These are phyloP conservation scores for Fregetta grallaria DNA, from an alignment of 2,113 vertebrate genomes.

Conservation along the genomic window DNA sequence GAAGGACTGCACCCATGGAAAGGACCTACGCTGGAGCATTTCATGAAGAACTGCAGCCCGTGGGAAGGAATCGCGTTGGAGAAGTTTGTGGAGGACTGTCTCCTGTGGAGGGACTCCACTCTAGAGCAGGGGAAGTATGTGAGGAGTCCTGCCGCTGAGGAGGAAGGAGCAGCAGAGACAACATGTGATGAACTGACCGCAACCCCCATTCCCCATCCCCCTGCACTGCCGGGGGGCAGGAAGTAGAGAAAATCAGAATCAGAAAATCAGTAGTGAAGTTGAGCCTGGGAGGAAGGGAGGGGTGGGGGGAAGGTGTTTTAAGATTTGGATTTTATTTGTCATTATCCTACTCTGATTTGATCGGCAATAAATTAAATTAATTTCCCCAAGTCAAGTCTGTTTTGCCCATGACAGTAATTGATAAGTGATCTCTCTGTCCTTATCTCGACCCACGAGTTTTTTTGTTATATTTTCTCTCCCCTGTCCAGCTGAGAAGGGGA, in stretches of 20 bases:
- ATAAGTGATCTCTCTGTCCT: neutral
- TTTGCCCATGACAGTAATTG: neutral
- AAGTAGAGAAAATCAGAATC: neutral
- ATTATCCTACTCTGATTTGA: neutral
- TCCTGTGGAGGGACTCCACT: neutral
- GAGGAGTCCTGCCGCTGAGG: neutral
- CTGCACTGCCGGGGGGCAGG: neutral
- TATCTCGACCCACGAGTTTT: neutral
- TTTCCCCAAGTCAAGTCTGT: neutral
- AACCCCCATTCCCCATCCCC: neutral
- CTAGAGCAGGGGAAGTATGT: neutral
- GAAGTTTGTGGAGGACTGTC: neutral
- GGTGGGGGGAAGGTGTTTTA: neutral
- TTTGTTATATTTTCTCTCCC: neutral
- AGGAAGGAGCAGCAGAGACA: neutral
- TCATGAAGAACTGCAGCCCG: accelerated
- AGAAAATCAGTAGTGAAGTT: neutral
- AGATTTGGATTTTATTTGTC: neutral
- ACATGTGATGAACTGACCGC: neutral
- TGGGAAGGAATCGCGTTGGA: neutral
- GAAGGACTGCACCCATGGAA: neutral
- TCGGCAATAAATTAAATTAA: neutral
- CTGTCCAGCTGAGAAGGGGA: neutral
- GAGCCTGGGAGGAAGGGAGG: neutral
- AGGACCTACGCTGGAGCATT: neutral